Conservation (phyloP, 1,140 invertebrate genomes). For the Centruroides sculpturatus region DNA sequence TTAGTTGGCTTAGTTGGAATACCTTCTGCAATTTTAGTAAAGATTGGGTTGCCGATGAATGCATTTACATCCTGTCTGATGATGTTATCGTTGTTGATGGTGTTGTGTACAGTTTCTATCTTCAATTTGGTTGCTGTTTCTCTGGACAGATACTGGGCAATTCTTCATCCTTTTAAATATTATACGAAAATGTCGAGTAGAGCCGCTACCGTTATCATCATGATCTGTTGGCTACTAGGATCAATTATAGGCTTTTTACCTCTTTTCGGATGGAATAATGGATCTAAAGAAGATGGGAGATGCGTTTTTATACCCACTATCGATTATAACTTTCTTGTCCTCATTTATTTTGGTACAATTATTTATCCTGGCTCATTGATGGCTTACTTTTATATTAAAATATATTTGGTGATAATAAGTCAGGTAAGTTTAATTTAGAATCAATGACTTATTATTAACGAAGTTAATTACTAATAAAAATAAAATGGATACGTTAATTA, state of each 20-base stretch:
- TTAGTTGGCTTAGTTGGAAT: slow-evolving; percentile 49
- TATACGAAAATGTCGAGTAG: slow-evolving; percentile 39
- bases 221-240: slow-evolving; percentile 67
- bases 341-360: slow-evolving; percentile 76
- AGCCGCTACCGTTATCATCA: slow-evolving; percentile 51
- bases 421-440: slow-evolving; percentile 42
- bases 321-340: slow-evolving; percentile 74
- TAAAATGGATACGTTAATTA: no score
- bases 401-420: slow-evolving; percentile 70
- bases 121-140: slow-evolving; percentile 80
- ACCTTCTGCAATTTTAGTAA: slow-evolving; percentile 67
- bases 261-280: slow-evolving; percentile 66
- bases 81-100: slow-evolving; percentile 68
- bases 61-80: slow-evolving; percentile 60
- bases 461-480: no score
- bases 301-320: slow-evolving; percentile 74
- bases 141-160: slow-evolving; percentile 82
- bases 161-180: slow-evolving; percentile 75
- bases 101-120: slow-evolving; percentile 80
- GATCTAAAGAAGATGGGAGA: slow-evolving; percentile 33
- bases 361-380: slow-evolving; percentile 67
- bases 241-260: slow-evolving; percentile 64
- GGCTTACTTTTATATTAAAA: slow-evolving; percentile 72
- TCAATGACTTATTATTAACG: no score
- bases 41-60: slow-evolving; percentile 55